Evolutionary conservation across 2,113 vertebrate species (phyloP).

Genomic region (Rhadina sibilatrix): DNA sequence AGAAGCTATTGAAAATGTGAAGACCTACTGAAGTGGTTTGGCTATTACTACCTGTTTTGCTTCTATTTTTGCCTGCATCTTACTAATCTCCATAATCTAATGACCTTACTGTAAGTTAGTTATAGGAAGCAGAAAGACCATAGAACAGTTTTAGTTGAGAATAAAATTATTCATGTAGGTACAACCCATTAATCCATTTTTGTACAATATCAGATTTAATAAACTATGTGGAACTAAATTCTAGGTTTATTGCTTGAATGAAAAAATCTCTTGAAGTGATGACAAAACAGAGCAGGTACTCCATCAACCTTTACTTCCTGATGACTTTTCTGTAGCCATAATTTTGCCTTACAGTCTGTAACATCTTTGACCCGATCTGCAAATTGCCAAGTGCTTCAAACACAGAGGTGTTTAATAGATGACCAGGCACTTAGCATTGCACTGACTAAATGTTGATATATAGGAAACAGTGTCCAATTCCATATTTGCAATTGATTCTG

Average conservation of each 20-base stretch:
- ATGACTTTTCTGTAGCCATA: neutral
- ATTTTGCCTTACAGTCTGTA: neutral
- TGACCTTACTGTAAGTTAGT: neutral
- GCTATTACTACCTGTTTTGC: neutral
- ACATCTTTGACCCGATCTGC: neutral
- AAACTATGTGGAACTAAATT: neutral
- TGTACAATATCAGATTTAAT: neutral
- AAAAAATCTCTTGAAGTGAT: neutral
- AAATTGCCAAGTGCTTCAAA: neutral
- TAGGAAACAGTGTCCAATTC: neutral
- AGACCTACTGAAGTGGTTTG: neutral
- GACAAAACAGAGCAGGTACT: neutral
- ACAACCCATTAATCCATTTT: neutral
- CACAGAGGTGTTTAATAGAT: neutral
- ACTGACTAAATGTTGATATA: neutral
- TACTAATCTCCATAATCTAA: neutral
- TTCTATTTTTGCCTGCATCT: neutral
- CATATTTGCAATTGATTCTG: neutral
- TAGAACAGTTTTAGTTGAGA: slow-evolving; percentile 3
- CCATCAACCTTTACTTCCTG: neutral
- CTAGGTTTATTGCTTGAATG: neutral
- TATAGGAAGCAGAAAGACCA: slow-evolving; percentile 4
- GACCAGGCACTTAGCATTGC: neutral
- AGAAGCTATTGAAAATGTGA: neutral
- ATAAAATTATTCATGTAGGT: neutral